Conservation (phyloP, 2,888 invertebrate genomes). For the Epistrophe eligans region DNA sequence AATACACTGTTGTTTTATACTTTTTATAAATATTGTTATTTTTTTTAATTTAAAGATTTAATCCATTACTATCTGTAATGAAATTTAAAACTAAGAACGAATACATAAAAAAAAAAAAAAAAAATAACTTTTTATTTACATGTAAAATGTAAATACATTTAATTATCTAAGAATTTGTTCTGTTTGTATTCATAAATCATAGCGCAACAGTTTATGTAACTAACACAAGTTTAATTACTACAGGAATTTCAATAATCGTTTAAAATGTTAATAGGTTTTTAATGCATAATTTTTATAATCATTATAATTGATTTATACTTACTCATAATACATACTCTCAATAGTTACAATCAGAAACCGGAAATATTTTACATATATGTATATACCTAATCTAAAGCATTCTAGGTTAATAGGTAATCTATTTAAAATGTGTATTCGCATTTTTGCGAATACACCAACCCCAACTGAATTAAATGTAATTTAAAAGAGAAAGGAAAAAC, state of each 20-base stretch:
- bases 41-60: too few species aligned
- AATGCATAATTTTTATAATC: conserved; percentile 30
- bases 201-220: background rate
- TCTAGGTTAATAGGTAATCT: too few species aligned
- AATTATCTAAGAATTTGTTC: background rate
- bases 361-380: background rate
- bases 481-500: too few species aligned
- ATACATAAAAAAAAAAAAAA: background rate
- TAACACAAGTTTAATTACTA: conserved; percentile 24
- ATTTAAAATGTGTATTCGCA: background rate
- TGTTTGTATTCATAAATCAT: conserved; percentile 1
- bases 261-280: conserved; percentile 40
- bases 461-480: too few species aligned
- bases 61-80: background rate
- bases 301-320: conserved; percentile 8
- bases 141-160: background rate
- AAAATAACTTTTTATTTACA: conserved; percentile 15
- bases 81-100: background rate
- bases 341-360: background rate
- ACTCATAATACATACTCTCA: background rate
- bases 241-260: conserved; percentile 24
- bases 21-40: too few species aligned
- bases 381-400: too few species aligned
- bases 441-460: too few species aligned
- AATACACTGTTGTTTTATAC: too few species aligned